Conservation (phyloP, 2,888 invertebrate species). For the Scaptomyza caliginosa region DNA sequence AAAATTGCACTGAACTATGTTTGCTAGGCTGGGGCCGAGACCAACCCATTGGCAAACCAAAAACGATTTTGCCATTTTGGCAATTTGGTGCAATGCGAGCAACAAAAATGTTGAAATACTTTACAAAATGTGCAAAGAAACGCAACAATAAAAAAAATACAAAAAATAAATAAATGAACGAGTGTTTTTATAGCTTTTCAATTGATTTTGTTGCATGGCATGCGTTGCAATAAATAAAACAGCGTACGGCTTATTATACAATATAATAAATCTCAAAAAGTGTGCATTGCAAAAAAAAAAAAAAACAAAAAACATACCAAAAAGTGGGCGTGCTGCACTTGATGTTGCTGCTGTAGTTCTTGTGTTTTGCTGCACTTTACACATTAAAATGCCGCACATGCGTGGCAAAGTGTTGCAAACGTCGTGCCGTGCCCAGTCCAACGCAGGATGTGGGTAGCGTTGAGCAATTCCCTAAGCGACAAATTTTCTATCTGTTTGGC, state of each 20-base stretch:
- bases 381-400: conserved; percentile 80
- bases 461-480: conserved; percentile 70
- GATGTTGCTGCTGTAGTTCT: conserved; percentile 58
- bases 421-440: conserved; percentile 16
- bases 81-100: conserved; percentile 72
- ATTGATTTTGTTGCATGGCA: conserved; percentile 68
- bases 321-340: conserved; percentile 80
- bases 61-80: conserved; percentile 72
- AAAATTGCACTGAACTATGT: conserved; percentile 23
- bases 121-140: conserved; percentile 65
- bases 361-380: conserved; percentile 61
- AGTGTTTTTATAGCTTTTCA: conserved; percentile 80
- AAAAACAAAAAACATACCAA: conserved; percentile 18
- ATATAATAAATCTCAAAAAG: conserved; percentile 72
- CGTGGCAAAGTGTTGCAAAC: conserved; percentile 72
- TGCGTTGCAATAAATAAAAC: conserved; percentile 77
- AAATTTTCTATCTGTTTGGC: conserved; percentile 38
- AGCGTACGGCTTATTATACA: conserved; percentile 74
- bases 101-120: conserved; percentile 77
- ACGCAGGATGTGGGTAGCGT: conserved; percentile 51
- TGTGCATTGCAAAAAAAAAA: conserved; percentile 18
- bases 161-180: conserved; percentile 63
- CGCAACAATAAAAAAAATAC: conserved; percentile 52
- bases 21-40: conserved; percentile 24
- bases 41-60: conserved; percentile 65